Base-by-base conservation (phyloP, 2,113 vertebrate genomes). In the Lepus europaeus region DNA sequence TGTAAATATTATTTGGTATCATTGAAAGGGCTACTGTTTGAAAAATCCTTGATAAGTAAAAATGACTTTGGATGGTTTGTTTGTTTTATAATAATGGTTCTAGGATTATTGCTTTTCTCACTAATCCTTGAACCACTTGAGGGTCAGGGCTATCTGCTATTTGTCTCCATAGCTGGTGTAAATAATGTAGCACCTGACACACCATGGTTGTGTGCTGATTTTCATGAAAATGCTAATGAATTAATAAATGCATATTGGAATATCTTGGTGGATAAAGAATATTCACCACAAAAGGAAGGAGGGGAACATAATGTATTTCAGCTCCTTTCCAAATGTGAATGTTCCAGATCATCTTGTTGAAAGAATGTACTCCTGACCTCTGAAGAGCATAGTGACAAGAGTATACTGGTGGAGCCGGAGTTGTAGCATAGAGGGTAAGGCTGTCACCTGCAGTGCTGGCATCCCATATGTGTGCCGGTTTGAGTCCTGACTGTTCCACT, bases 61-160 rank as follows among this genome's bases (percentile, higher is more conserved):
- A n/a, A 45, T 36, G 29, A 11, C 1, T 27, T 87, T 64, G 73
- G 3, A 1, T 51, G 84, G 68, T 59, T 4, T 2, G 5, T 74
- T 78, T 78, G 51, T 31, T 79, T 72, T 59, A 11, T 80, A 61
- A 36, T 82, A 49, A 31, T 63, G 83, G 3, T 56, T 68, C 29
- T 25, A 66, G 19, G 6, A 31, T 84, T 94, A 82, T n/a, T 69
- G 1, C 1, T 74, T 56, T 66, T 27, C 8, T 14, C 20, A 72
- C 3, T 36, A 83, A 9, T 39, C 11, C 0, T 78, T 89, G 29
- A 92, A 89, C 3, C 74, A 6, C 5, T 81, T 86, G 19, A 63
- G 3, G 14, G 1, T 3, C 45, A 6, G 12, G 3, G 1, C 8
- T 22, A 72, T 2, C 1, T 20, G n/a, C 12, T 0, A 80, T 90